phyloP scores from a whole-genome alignment of 2,113 vertebrate species.

The Corythornis cristatus region DNA sequence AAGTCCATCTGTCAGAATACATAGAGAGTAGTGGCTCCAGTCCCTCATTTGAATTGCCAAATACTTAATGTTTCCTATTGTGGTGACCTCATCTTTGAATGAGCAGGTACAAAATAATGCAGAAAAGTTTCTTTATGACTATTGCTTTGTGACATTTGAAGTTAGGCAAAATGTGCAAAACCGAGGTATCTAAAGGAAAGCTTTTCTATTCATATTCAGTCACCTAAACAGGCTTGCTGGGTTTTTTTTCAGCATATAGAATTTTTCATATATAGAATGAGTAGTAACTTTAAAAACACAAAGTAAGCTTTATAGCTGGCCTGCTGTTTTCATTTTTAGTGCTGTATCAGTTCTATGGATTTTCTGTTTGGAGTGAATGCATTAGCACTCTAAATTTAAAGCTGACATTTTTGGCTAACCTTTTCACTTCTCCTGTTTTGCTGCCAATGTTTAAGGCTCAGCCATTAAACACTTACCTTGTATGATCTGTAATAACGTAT shows the following conservation, averaged over 20 bases:
- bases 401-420: neutral
- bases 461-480: neutral
- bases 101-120: neutral
- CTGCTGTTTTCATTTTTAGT: neutral
- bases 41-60: conserved; percentile 36
- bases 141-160: neutral
- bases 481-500: neutral
- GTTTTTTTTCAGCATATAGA: neutral
- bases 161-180: neutral
- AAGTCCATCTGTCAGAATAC: conserved; percentile 1
- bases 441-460: neutral
- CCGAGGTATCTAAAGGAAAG: neutral
- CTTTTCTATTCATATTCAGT: neutral
- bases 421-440: neutral
- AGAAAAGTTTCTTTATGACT: neutral
- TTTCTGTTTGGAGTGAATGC: neutral
- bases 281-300: neutral
- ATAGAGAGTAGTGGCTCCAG: neutral
- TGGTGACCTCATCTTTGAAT: neutral
- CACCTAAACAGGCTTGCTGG: neutral
- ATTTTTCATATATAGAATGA: neutral
- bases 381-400: neutral
- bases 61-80: neutral
- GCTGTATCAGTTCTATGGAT: neutral
- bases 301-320: neutral